These are phyloP conservation scores for Eubasilissa splendida DNA, from an alignment of 2,888 invertebrate species.

Conservation along the genomic window DNA sequence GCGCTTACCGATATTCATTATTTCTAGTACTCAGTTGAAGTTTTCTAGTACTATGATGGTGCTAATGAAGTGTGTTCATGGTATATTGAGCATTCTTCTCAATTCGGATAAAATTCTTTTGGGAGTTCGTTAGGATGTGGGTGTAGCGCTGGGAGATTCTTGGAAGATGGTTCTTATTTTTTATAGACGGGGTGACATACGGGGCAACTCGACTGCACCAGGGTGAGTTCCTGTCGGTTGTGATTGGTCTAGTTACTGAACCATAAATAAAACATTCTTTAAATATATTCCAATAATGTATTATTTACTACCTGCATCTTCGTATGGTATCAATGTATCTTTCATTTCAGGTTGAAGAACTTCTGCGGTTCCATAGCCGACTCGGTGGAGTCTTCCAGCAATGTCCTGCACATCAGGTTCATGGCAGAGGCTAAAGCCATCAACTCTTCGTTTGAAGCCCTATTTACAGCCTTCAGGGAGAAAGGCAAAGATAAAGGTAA, in stretches of 20 bases:
- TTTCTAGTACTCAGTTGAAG: too few species aligned
- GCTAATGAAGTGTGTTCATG: too few species aligned
- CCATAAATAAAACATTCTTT: not conserved
- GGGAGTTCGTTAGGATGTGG: too few species aligned
- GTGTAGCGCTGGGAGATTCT: too few species aligned
- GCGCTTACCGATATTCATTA: too few species aligned
- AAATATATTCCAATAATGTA: not conserved
- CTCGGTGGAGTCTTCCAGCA: conserved; percentile 77
- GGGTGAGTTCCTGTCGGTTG: too few species aligned
- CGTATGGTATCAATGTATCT: not conserved
- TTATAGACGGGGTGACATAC: too few species aligned
- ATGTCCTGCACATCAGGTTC: conserved; percentile 83
- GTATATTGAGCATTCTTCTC: too few species aligned
- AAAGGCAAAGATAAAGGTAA: conserved; percentile 69
- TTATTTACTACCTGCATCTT: not conserved
- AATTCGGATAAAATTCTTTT: too few species aligned
- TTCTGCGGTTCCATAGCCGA: conserved; percentile 93
- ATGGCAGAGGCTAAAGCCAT: conserved; percentile 75
- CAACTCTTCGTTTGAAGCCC: conserved; percentile 79
- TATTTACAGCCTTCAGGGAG: conserved; percentile 83
- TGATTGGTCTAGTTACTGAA: not conserved
- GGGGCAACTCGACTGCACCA: too few species aligned
- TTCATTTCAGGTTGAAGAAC: conserved; percentile 72
- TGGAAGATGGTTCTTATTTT: too few species aligned
- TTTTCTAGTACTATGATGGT: too few species aligned